phyloP scores from a whole-genome alignment of 2,888 invertebrate genomes.

The Mythimna pallens region DNA sequence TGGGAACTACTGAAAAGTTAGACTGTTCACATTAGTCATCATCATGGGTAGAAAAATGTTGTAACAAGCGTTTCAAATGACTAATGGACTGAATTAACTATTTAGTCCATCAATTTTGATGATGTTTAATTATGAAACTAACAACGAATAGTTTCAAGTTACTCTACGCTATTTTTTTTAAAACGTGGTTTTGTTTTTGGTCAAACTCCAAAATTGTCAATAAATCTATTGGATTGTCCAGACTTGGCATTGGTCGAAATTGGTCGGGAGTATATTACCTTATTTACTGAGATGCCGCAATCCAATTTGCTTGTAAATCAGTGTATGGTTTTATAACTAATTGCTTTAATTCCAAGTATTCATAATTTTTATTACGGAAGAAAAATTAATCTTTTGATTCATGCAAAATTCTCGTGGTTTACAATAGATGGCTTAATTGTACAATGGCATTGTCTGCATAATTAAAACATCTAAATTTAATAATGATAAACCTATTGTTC shows the following conservation, averaged over 20 bases:
- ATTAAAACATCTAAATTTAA: conserved; percentile 23
- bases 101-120: conserved; percentile 36
- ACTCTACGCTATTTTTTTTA: neutral
- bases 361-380: conserved; percentile 12
- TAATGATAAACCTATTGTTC: conserved; percentile 33
- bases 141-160: neutral
- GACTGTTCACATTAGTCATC: conserved; percentile 38
- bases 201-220: conserved; percentile 15
- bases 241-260: neutral
- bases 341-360: neutral
- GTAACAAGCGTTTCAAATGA: conserved; percentile 32
- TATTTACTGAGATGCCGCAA: conserved; percentile 2
- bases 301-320: neutral
- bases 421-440: conserved; percentile 27
- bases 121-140: conserved; percentile 13
- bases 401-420: conserved; percentile 15
- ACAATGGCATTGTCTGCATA: conserved; percentile 47
- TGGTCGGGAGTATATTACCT: neutral
- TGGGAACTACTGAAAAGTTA: conserved; percentile 31
- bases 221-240: neutral
- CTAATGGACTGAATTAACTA: conserved; percentile 41
- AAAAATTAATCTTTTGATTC: conserved; percentile 26
- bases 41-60: conserved; percentile 9
- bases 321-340: neutral
- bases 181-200: conserved; percentile 18